Evolutionary conservation across 2,888 invertebrate species (phyloP).

Genomic region (Drosophila seclusa): DNA sequence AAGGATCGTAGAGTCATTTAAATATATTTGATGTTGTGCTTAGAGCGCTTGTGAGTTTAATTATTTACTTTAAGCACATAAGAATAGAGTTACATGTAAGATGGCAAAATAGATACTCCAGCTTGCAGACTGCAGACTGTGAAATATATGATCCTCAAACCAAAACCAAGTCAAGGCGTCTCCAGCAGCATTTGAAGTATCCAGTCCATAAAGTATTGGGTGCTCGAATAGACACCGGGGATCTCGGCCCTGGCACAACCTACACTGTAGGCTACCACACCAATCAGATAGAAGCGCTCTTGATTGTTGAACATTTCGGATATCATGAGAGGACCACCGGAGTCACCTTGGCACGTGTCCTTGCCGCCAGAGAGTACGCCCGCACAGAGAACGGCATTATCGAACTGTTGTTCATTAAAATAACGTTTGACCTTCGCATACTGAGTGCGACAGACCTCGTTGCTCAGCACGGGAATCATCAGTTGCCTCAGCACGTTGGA

Average conservation of each 20-base stretch:
- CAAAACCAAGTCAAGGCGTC: slow-evolving; percentile 46
- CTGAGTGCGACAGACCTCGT: slow-evolving; percentile 86
- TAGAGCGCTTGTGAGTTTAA: slow-evolving; percentile 21
- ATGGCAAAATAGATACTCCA: slow-evolving; percentile 7
- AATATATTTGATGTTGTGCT: slow-evolving; percentile 27
- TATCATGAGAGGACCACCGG: slow-evolving; percentile 84
- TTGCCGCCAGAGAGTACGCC: slow-evolving; percentile 81
- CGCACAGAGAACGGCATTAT: slow-evolving; percentile 81
- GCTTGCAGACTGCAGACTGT: background rate
- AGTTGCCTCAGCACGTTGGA: slow-evolving; percentile 88
- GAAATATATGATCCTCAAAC: slow-evolving; percentile 1
- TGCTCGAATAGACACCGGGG: slow-evolving; percentile 88
- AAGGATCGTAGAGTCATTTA: slow-evolving; percentile 20
- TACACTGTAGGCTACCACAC: slow-evolving; percentile 89
- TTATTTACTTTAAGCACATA: slow-evolving; percentile 28
- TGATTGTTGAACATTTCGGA: slow-evolving; percentile 64
- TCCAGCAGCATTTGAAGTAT: slow-evolving; percentile 85
- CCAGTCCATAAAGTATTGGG: slow-evolving; percentile 88
- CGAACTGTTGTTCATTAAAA: slow-evolving; percentile 81
- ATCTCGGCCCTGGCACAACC: slow-evolving; percentile 87
- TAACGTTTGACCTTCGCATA: slow-evolving; percentile 73
- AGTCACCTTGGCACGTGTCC: slow-evolving; percentile 84
- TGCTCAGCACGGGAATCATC: slow-evolving; percentile 89
- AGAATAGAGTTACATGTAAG: background rate
- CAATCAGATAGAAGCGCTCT: slow-evolving; percentile 86